Conservation (phyloP, 2,113 vertebrate genomes). For the Limnothrissa miodon region DNA sequence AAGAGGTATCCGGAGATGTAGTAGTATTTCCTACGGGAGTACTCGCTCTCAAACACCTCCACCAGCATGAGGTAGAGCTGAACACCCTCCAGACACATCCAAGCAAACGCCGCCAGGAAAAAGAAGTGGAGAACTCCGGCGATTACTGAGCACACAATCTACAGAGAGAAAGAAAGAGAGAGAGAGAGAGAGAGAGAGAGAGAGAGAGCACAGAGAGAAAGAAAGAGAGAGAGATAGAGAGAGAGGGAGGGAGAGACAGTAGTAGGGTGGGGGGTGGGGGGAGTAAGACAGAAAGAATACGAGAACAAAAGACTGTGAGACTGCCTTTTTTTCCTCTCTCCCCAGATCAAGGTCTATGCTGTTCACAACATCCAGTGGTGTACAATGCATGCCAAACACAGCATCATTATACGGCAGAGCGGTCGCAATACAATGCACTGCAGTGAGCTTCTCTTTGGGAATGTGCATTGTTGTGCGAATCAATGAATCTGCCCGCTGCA, state of each 20-base stretch:
- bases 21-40: slow-evolving; percentile 96
- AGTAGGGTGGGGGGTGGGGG: background rate
- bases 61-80: slow-evolving; percentile 98
- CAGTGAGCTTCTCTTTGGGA: slow-evolving; percentile 1
- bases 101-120: slow-evolving; percentile 96
- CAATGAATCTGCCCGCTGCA: slow-evolving; percentile 15
- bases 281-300: background rate
- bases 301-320: slow-evolving; percentile 15
- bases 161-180: slow-evolving; percentile 35
- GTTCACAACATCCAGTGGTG: background rate
- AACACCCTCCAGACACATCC: slow-evolving; percentile 98
- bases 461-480: slow-evolving; percentile 10
- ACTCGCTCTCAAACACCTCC: slow-evolving; percentile 98
- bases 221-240: background rate
- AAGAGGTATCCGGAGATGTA: slow-evolving; percentile 94
- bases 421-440: background rate
- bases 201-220: background rate
- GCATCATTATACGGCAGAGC: background rate
- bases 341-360: slow-evolving; percentile 5
- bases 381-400: slow-evolving; percentile 12
- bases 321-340: background rate
- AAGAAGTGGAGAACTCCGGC: slow-evolving; percentile 96
- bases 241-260: background rate
- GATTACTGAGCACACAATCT: slow-evolving; percentile 94
- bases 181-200: background rate